Evolutionary conservation across 2,113 vertebrate species (phyloP).

Genomic region (Galemys pyrenaicus): DNA sequence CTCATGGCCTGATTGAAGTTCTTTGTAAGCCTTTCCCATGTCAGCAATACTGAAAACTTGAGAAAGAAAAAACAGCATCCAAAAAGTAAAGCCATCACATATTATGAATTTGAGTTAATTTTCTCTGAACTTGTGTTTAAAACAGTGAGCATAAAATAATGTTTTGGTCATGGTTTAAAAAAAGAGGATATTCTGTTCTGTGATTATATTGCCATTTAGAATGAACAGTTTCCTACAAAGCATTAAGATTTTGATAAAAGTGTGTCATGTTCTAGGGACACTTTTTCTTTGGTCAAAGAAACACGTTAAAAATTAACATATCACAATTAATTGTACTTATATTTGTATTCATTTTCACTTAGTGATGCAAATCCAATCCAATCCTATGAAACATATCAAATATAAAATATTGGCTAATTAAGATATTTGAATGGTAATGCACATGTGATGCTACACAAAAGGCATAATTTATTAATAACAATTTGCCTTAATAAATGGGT

Average conservation of each 20-base stretch:
- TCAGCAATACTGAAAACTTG: neutral
- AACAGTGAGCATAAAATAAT: neutral
- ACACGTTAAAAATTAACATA: neutral
- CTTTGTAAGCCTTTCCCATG: neutral
- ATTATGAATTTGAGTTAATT: neutral
- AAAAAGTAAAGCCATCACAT: neutral
- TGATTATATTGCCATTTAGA: constrained; percentile 3
- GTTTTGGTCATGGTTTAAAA: neutral
- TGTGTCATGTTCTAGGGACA: neutral
- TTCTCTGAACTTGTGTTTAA: neutral
- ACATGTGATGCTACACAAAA: neutral
- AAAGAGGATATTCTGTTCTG: neutral
- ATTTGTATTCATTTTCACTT: neutral
- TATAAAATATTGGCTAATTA: neutral
- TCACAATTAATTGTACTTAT: neutral
- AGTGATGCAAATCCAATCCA: neutral
- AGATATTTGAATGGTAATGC: constrained; percentile 24
- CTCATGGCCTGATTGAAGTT: neutral
- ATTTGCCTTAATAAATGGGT: constrained; percentile 21
- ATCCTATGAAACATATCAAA: constrained; percentile 19
- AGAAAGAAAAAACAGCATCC: neutral
- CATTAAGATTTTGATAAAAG: neutral
- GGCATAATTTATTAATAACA: neutral
- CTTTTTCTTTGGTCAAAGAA: neutral
- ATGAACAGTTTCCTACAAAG: neutral